phyloP scores from a whole-genome alignment of 2,113 vertebrate genomes.

The Trochalopteron elliotii region DNA sequence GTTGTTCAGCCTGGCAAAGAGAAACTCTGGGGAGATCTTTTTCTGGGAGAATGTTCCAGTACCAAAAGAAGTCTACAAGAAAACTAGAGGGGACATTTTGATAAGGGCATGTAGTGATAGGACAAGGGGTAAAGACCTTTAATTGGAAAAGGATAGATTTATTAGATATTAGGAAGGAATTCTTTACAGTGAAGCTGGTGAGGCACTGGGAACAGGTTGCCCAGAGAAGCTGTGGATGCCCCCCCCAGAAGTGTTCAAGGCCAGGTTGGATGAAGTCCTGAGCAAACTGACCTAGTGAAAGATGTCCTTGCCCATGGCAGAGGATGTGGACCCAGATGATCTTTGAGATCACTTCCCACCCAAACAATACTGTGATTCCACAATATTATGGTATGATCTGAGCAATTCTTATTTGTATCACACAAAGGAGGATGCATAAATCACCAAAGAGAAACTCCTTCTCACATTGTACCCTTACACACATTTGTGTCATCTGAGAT shows the following conservation, averaged over 20 bases:
- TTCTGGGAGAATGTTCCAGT: not conserved
- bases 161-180: not conserved
- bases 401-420: not conserved
- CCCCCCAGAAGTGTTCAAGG: accelerated
- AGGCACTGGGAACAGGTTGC: not conserved
- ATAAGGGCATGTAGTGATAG: not conserved
- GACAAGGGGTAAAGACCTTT: not conserved
- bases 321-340: not conserved
- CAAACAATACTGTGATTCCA: not conserved
- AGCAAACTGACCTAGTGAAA: not conserved
- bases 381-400: not conserved
- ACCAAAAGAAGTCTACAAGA: not conserved
- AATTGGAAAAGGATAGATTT: not conserved
- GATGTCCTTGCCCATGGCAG: not conserved
- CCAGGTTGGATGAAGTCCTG: not conserved
- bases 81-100: not conserved
- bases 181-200: not conserved
- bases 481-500: not conserved
- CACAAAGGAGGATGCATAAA: not conserved
- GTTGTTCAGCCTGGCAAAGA: not conserved
- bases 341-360: not conserved
- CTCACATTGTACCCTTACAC: not conserved
- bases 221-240: not conserved
- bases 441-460: not conserved
- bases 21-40: not conserved